Percentiles rank a stretch among this genome's conserved stretches.
These are phyloP conservation scores for Gopherus evgoodei DNA, from an alignment of 2,113 vertebrate genomes.

Conservation along the genomic window DNA sequence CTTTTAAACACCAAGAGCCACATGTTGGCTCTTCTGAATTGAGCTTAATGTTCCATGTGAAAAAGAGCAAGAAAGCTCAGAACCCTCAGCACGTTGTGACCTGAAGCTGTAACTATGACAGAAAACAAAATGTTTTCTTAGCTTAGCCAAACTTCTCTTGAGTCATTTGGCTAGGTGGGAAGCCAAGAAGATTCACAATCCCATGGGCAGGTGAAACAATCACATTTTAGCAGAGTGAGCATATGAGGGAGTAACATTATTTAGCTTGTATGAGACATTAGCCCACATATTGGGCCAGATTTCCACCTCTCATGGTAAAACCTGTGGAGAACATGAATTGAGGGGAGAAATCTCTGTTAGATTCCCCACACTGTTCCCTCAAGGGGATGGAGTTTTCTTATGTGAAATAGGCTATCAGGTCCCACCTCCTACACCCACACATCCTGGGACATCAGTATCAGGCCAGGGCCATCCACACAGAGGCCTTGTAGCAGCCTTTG, in stretches of 20 bases:
- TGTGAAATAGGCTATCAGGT: not conserved
- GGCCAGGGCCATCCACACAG: not conserved
- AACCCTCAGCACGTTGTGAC: not conserved
- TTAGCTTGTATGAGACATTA: not conserved
- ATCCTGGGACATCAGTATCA: not conserved
- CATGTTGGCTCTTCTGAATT: not conserved
- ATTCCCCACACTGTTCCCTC: not conserved
- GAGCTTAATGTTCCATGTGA: not conserved
- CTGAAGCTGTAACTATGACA: constrained; percentile 21
- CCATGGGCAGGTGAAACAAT: not conserved
- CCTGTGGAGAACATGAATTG: not conserved
- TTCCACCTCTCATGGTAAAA: not conserved
- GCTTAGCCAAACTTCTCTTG: constrained; percentile 40
- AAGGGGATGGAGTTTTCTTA: not conserved
- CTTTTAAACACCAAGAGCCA: not conserved
- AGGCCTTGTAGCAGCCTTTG: not conserved
- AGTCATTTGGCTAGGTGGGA: constrained; percentile 4
- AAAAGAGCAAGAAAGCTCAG: not conserved
- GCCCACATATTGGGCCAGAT: not conserved
- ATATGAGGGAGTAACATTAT: not conserved
- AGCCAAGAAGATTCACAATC: constrained; percentile 2
- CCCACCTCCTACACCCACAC: not conserved
- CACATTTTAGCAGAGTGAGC: not conserved
- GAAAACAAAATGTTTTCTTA: constrained; percentile 47
- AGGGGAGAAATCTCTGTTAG: not conserved